Conservation (phyloP, 2,113 vertebrate species). For the Mesocricetus auratus region DNA sequence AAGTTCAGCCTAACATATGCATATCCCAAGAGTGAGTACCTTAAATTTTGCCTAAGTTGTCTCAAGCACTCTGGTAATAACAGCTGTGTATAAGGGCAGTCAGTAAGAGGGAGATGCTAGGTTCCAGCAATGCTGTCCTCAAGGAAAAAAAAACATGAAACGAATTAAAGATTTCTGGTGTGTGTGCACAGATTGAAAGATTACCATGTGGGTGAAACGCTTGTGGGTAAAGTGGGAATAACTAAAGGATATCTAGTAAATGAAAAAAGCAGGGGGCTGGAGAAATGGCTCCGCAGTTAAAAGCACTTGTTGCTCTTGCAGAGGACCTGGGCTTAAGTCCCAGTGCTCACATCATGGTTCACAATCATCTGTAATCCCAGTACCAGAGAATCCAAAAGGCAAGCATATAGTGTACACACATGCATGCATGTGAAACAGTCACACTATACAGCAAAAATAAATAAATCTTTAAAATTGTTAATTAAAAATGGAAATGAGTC, state of each 20-base stretch:
- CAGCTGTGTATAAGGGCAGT: background rate
- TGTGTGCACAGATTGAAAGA: constrained; percentile 3
- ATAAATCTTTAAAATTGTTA: background rate
- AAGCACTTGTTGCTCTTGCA: background rate
- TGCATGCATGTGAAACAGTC: background rate
- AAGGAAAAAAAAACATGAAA: background rate
- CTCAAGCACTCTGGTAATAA: background rate
- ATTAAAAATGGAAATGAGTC: constrained; percentile 33
- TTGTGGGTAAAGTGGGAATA: constrained; percentile 1
- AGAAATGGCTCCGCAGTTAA: background rate
- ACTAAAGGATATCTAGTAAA: constrained; percentile 18
- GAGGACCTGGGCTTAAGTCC: background rate
- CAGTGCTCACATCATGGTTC: background rate
- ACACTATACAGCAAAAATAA: background rate
- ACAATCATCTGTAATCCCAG: background rate
- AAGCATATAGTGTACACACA: background rate
- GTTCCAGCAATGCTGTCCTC: background rate
- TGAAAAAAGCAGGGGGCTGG: background rate
- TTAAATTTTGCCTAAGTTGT: background rate
- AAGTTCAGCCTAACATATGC: background rate
- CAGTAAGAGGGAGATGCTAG: background rate
- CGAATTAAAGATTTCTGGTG: background rate
- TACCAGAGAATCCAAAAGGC: background rate
- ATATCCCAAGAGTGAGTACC: background rate
- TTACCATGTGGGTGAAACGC: background rate